Percentiles rank a stretch among this genome's conserved stretches.
These are phyloP conservation scores for Dryobotodes eremita DNA, from an alignment of 2,888 invertebrate genomes.

Conservation along the genomic window DNA sequence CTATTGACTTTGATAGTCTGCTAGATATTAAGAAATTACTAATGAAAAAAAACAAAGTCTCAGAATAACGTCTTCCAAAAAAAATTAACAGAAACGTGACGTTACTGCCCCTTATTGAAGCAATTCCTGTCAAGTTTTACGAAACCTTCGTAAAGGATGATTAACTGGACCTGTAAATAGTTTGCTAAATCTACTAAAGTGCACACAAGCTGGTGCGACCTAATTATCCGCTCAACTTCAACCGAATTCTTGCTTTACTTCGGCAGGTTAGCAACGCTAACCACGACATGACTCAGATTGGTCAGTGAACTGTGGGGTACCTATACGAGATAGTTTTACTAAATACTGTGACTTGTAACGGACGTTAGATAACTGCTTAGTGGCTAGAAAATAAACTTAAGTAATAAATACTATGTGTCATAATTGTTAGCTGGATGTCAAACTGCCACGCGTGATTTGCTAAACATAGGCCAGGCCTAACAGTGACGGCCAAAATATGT, in stretches of 20 bases:
- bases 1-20: no score
- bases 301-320: constrained; percentile 49
- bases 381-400: constrained; percentile 16
- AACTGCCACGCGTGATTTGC: not conserved
- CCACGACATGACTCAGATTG: constrained; percentile 36
- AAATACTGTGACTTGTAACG: constrained; percentile 8
- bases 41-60: not conserved
- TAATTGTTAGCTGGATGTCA: not conserved
- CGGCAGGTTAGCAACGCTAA: constrained; percentile 46
- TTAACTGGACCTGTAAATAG: constrained; percentile 25
- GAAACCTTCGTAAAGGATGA: not conserved
- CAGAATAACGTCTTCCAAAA: no score
- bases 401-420: constrained; percentile 1
- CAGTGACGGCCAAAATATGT: no score
- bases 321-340: constrained; percentile 15
- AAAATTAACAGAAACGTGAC: not conserved
- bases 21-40: no score
- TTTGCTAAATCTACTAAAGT: constrained; percentile 26
- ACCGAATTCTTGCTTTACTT: constrained; percentile 47
- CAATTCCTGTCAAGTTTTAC: not conserved
- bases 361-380: constrained; percentile 32
- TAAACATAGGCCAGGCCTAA: not conserved
- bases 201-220: constrained; percentile 19
- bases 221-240: constrained; percentile 54
- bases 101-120: not conserved